Percentiles rank a stretch among this genome's conserved stretches.
phyloP scores from a whole-genome alignment of 2,113 vertebrate species.

The Setophaga petechia region DNA sequence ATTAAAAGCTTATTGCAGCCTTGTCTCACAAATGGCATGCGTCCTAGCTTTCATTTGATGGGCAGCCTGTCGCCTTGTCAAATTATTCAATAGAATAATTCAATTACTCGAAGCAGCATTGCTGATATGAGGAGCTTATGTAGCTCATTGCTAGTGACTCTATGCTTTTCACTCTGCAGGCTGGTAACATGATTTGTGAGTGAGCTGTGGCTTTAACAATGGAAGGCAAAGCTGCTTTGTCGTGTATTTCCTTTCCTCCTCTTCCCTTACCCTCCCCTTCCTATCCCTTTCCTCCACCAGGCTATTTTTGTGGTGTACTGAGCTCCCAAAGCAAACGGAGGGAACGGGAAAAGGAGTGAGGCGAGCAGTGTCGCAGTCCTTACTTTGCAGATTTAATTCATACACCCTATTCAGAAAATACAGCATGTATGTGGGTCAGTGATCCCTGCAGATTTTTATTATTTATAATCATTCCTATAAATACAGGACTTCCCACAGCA shows the following conservation, averaged over 20 bases:
- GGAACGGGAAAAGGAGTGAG: neutral
- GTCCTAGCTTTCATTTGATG: neutral
- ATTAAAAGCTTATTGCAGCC: conserved; percentile 31
- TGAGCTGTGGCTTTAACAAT: conserved; percentile 52
- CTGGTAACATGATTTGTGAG: neutral
- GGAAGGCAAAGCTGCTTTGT: neutral
- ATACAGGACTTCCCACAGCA: conserved; percentile 3
- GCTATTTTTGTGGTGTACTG: neutral
- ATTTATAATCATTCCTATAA: conserved; percentile 57
- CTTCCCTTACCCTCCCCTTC: conserved; percentile 8
- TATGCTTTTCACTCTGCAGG: neutral
- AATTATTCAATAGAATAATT: neutral
- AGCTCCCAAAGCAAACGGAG: neutral
- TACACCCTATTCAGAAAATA: neutral
- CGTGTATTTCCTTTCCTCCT: neutral
- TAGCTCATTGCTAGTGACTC: neutral
- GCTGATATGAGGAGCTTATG: neutral
- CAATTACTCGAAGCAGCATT: neutral
- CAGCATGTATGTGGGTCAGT: conserved; percentile 15
- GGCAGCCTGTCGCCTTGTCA: conserved; percentile 11
- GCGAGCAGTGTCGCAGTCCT: neutral
- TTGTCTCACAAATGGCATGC: neutral
- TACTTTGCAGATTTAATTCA: neutral
- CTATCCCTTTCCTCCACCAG: neutral
- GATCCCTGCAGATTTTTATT: conserved; percentile 44